phyloP scores from a whole-genome alignment of 2,113 vertebrate genomes.

The Oryzias woworae region DNA sequence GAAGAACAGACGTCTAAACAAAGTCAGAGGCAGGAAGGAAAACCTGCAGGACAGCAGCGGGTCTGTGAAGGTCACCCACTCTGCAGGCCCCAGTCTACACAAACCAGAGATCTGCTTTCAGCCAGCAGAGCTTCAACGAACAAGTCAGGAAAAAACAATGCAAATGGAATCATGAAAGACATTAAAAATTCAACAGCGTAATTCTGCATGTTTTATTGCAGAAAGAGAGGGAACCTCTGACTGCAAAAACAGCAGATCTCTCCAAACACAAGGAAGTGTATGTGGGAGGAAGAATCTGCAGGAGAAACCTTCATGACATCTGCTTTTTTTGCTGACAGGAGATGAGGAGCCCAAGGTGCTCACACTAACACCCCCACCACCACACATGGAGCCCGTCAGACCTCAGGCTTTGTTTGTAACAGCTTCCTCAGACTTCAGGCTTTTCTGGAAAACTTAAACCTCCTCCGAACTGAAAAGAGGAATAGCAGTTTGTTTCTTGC shows the following conservation, averaged over 20 bases:
- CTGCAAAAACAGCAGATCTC: not conserved
- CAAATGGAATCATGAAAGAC: not conserved
- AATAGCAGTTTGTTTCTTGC: too few relatives aligned
- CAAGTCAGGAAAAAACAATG: not conserved
- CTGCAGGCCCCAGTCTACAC: too few relatives aligned
- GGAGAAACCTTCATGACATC: not conserved
- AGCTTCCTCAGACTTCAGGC: not conserved
- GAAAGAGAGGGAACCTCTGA: slow-evolving; percentile 1
- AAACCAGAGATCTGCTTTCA: too few relatives aligned
- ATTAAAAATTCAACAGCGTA: slow-evolving; percentile 7
- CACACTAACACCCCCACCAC: not conserved
- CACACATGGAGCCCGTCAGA: not conserved
- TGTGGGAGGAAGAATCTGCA: not conserved
- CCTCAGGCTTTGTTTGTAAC: not conserved
- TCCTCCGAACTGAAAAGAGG: too few relatives aligned
- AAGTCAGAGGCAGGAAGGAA: slow-evolving; percentile 1
- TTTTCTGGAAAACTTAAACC: not conserved
- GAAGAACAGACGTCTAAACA: slow-evolving; percentile 18
- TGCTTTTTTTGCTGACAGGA: not conserved
- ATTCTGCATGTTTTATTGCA: slow-evolving; percentile 15
- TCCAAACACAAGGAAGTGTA: not conserved
- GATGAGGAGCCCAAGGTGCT: not conserved
- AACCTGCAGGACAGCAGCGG: not conserved
- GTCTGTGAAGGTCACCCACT: too few relatives aligned
- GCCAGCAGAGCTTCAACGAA: too few relatives aligned